Evolutionary conservation across 2,888 invertebrate species (phyloP).

Genomic region (Pegoplata infirma): DNA sequence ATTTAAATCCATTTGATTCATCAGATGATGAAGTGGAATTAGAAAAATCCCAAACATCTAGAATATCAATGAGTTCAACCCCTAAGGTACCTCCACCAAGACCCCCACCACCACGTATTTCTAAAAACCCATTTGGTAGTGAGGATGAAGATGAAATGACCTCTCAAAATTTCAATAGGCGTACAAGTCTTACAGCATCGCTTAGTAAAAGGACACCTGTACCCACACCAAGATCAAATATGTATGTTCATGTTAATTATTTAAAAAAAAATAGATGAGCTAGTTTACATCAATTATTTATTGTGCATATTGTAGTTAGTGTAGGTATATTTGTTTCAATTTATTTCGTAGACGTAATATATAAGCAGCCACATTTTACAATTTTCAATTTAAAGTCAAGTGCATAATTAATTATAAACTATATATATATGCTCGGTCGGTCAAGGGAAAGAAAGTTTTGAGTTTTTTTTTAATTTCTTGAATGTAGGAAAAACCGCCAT

Average conservation of each 20-base stretch:
- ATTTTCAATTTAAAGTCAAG: too few relatives aligned
- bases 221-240: constrained; percentile 74
- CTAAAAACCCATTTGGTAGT: constrained; percentile 87
- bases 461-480: too few relatives aligned
- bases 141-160: constrained; percentile 80
- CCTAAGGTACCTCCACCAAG: constrained; percentile 73
- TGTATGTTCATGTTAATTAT: constrained; percentile 74
- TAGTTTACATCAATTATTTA: too few relatives aligned
- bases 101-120: constrained; percentile 78
- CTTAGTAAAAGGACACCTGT: constrained; percentile 71
- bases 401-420: too few relatives aligned
- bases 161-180: constrained; percentile 57
- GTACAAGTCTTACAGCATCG: constrained; percentile 66
- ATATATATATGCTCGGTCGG: too few relatives aligned
- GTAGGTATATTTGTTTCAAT: too few relatives aligned
- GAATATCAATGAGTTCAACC: constrained; percentile 54
- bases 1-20: constrained; percentile 84
- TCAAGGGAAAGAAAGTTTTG: too few relatives aligned
- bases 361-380: too few relatives aligned
- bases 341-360: too few relatives aligned
- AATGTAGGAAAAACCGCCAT: too few relatives aligned
- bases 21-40: constrained; percentile 81
- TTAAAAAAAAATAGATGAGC: constrained; percentile 39
- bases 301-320: too few relatives aligned
- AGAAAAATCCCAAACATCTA: constrained; percentile 63